phyloP scores from a whole-genome alignment of 1,140 invertebrate genomes.

The Laupala kohalensis region DNA sequence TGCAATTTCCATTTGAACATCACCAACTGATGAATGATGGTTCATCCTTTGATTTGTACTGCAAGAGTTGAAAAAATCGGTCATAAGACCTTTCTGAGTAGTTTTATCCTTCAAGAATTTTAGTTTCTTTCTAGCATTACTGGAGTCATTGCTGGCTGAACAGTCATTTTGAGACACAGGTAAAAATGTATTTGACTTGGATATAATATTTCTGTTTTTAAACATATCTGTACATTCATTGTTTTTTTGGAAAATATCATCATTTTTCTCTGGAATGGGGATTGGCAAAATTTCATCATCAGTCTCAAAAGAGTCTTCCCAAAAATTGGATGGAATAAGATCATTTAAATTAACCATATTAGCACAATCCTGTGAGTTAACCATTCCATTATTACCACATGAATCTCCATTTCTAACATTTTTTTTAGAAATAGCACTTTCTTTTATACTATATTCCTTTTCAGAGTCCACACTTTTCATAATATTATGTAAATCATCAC shows the following conservation, averaged over 20 bases:
- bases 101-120: background rate
- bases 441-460: background rate
- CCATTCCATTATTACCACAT: background rate
- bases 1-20: background rate
- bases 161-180: background rate
- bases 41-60: background rate
- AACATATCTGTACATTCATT: background rate
- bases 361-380: background rate
- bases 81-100: background rate
- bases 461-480: background rate
- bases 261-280: no score
- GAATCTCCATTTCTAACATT: background rate
- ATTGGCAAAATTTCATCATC: no score
- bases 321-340: no score
- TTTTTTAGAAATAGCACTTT: background rate
- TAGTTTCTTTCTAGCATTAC: background rate
- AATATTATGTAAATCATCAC: background rate
- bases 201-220: background rate
- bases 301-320: no score
- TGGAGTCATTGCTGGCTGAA: background rate
- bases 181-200: background rate
- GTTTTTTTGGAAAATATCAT: background rate
- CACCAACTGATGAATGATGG: background rate
- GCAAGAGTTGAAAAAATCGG: background rate
- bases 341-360: background rate